phyloP scores from a whole-genome alignment of 2,888 invertebrate species.

The Lepas anatifera region DNA sequence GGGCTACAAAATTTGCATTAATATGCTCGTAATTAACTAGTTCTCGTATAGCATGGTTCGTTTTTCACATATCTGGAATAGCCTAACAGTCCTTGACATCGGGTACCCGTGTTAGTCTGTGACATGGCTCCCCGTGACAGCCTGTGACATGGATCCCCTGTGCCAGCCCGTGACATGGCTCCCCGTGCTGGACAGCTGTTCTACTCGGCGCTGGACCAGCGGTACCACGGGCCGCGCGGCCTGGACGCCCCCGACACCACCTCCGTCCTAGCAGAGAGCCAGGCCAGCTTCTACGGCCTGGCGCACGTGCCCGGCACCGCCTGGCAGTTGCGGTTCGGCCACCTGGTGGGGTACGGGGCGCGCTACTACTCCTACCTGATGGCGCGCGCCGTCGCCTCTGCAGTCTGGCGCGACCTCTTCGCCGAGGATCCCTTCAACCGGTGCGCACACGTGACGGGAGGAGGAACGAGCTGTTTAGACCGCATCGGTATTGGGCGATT shows the following conservation, averaged over 20 bases:
- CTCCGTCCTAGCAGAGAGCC: constrained; percentile 58
- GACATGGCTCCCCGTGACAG: too few relatives aligned
- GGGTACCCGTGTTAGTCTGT: too few relatives aligned
- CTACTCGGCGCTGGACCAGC: constrained; percentile 83
- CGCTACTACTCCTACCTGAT: constrained; percentile 97
- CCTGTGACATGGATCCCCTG: too few relatives aligned
- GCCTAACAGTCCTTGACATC: too few relatives aligned
- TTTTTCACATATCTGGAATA: too few relatives aligned
- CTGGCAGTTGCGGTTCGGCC: constrained; percentile 92
- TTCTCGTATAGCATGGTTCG: too few relatives aligned
- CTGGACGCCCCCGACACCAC: constrained; percentile 46
- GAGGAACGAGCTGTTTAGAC: too few relatives aligned
- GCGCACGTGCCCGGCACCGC: constrained; percentile 82
- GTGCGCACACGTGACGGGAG: constrained; percentile 58
- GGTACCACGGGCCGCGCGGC: constrained; percentile 59
- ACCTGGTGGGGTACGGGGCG: constrained; percentile 94
- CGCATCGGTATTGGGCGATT: too few relatives aligned
- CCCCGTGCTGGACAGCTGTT: constrained; percentile 43
- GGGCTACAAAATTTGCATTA: too few relatives aligned
- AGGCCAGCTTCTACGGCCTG: constrained; percentile 69
- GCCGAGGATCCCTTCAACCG: constrained; percentile 61
- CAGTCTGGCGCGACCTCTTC: constrained; percentile 84
- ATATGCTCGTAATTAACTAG: too few relatives aligned
- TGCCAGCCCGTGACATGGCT: too few relatives aligned
- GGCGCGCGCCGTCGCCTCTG: constrained; percentile 81